Base-by-base conservation (phyloP, 2,113 vertebrate genomes). In the Caretta caretta region DNA sequence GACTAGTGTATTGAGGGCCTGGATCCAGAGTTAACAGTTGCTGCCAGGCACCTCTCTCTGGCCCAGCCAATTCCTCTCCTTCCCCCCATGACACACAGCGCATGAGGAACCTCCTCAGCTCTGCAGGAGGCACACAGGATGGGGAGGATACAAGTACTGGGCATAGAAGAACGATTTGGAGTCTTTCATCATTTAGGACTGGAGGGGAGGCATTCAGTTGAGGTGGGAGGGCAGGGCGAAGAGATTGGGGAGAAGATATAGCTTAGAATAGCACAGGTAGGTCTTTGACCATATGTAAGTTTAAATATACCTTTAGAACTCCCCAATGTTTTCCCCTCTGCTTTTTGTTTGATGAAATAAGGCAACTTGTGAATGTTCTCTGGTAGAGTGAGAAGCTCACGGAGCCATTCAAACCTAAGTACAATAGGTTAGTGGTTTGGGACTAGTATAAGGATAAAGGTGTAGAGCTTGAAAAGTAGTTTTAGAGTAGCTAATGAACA, bases 291-390 rank as follows among this genome's bases (percentile, higher is more conserved):
- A 46, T 76, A 46, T 76, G 38, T 69, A 38, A 69, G 5, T 38
- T 69, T 69, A 69, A 62, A 69, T n/a, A 69, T 76, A 25, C 22
- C 12, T 25, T 76, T 46, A 76, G 25, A 76, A 76, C 4, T 42
- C 72, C 7, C 5, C 72, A 46, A 46, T 12, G 4, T 76, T 76
- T 76, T 22, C 42, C 10, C 6, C 42, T 76, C 12, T 27, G 38
- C 9, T 75, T 75, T 42, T 24, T 80, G 4, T 94, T 29, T 90
- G 82, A 27, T 96, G 78, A 87, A 83, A 83, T 72, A 87, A 90
- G 17, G 29, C 5, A 27, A 92, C n/a, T 86, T 89, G 82, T 85
- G 57, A 89, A 82, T 76, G 59, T 89, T 86, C 4, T 20, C 78
- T 84, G 42, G 46, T 51, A 75, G 27, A 87, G 57, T 78, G 69